These are phyloP conservation scores for Tetanocera ferruginea DNA, from an alignment of 2,888 invertebrate genomes.

Conservation along the genomic window DNA sequence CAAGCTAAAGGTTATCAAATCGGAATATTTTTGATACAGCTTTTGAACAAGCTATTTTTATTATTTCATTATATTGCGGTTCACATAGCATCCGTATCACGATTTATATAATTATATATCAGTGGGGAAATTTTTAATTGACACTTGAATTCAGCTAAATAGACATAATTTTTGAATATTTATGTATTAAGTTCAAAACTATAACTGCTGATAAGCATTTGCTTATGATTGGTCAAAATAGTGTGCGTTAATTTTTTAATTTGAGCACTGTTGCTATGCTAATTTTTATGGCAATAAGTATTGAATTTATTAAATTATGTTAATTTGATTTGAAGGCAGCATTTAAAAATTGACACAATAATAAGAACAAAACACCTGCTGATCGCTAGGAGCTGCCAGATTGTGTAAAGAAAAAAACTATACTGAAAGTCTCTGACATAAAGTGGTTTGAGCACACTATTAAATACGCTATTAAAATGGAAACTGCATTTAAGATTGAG, in stretches of 20 bases:
- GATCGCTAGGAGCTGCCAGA: too few species aligned
- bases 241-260: background rate
- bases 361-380: too few species aligned
- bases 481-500: too few species aligned
- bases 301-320: too few species aligned
- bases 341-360: too few species aligned
- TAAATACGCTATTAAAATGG: too few species aligned
- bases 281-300: background rate
- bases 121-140: background rate
- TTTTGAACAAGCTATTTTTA: background rate
- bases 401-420: too few species aligned
- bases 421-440: too few species aligned
- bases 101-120: slow-evolving; percentile 2
- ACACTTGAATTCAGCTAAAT: background rate
- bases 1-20: slow-evolving; percentile 22
- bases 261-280: slow-evolving; percentile 9
- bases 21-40: background rate
- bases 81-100: background rate
- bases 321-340: too few species aligned
- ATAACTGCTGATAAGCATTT: background rate
- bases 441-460: too few species aligned
- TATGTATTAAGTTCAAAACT: background rate
- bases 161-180: background rate
- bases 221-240: background rate
- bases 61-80: background rate